phyloP scores from a whole-genome alignment of 2,113 vertebrate genomes.

The Aplodontia rufa region DNA sequence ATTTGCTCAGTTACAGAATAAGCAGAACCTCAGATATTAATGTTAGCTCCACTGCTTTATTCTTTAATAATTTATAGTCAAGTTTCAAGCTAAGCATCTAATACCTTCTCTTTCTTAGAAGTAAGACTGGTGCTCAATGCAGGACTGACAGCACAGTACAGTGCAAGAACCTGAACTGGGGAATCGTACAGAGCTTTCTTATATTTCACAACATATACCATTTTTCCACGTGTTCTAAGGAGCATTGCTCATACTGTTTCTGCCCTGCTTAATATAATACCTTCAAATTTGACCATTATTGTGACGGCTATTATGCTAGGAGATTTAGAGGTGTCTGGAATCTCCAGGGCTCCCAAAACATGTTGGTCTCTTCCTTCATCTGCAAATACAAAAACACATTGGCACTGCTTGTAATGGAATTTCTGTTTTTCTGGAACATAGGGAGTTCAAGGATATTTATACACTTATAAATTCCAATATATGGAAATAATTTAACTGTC shows the following conservation, averaged over 20 bases:
- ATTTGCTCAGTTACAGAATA: not conserved
- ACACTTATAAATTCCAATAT: not conserved
- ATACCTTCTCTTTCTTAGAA: not conserved
- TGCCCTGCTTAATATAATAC: not conserved
- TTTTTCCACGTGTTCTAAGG: not conserved
- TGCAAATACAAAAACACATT: not conserved
- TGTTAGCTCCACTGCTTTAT: not conserved
- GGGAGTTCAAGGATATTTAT: not conserved
- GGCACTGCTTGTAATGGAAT: not conserved
- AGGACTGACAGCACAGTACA: not conserved
- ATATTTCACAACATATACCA: not conserved
- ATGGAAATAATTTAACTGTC: not conserved
- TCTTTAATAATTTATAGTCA: not conserved
- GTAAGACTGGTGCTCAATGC: not conserved
- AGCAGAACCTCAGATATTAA: slow-evolving; percentile 24
- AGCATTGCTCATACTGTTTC: not conserved
- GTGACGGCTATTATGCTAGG: not conserved
- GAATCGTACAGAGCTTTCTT: not conserved
- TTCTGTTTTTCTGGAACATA: not conserved
- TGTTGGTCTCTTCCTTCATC: not conserved
- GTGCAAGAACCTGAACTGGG: not conserved
- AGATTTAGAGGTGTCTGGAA: not conserved
- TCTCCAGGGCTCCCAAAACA: not conserved
- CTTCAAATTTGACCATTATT: not conserved
- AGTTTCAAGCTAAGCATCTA: not conserved